Percentiles rank a stretch among this genome's conserved stretches.
Conservation (phyloP, 2,113 vertebrate genomes). For the Cottus gobio region DNA sequence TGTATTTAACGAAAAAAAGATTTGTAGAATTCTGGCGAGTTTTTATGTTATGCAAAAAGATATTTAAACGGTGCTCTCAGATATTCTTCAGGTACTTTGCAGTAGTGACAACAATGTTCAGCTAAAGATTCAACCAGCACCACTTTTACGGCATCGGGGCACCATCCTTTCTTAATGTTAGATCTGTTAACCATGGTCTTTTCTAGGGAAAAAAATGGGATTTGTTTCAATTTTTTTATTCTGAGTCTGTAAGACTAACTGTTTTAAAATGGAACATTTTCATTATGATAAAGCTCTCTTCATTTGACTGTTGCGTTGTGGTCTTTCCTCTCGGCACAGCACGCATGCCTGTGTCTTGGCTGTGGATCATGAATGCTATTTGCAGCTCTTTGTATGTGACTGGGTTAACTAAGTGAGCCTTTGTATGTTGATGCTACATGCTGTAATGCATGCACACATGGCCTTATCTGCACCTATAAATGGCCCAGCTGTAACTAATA, state of each 20-base stretch:
- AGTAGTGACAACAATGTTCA: conserved; percentile 34
- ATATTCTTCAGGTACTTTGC: conserved; percentile 67
- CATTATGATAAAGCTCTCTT: conserved; percentile 70
- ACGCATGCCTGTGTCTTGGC: conserved; percentile 17
- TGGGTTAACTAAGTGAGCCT: conserved; percentile 34
- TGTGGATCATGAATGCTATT: conserved; percentile 50
- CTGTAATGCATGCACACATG: conserved; percentile 48
- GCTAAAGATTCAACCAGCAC: conserved; percentile 68
- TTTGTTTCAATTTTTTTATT: conserved; percentile 54
- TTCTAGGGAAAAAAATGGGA: conserved; percentile 23
- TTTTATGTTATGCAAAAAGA: conserved; percentile 57
- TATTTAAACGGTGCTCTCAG: conserved; percentile 59
- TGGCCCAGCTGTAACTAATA: conserved; percentile 75
- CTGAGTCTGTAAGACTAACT: conserved; percentile 50
- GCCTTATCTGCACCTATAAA: conserved; percentile 73
- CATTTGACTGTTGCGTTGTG: conserved; percentile 37
- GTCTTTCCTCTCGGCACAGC: conserved; percentile 56
- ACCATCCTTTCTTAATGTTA: conserved; percentile 48
- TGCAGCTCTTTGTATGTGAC: conserved; percentile 40
- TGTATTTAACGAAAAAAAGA: conserved; percentile 17
- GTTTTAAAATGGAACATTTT: conserved; percentile 72
- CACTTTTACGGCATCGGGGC: conserved; percentile 34
- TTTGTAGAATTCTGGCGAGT: conserved; percentile 11
- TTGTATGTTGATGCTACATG: conserved; percentile 66
- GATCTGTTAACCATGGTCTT: conserved; percentile 36